Evolutionary conservation across 1,140 invertebrate species (phyloP).

Genomic region (Drosophila leontia): DNA sequence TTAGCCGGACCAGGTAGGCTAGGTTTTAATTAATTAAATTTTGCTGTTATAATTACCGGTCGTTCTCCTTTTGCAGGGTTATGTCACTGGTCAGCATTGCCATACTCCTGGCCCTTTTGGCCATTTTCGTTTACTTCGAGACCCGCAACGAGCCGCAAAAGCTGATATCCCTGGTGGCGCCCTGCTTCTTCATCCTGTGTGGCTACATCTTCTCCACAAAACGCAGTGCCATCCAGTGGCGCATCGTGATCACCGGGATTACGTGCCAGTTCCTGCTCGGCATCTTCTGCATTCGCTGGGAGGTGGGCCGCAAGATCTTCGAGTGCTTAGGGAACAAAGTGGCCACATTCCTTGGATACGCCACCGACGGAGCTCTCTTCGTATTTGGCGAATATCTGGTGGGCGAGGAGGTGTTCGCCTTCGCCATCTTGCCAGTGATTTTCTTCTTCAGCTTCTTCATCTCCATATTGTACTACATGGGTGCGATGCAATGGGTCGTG

Average conservation of each 20-base stretch:
- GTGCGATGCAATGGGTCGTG: conserved; percentile 94
- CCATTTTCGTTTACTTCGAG: conserved; percentile 88
- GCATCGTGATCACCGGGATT: conserved; percentile 92
- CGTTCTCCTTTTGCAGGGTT: conserved; percentile 28
- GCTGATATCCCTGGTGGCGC: conserved; percentile 88
- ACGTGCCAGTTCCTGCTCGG: conserved; percentile 95
- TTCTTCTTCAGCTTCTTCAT: conserved; percentile 96
- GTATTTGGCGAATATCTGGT: conserved; percentile 92
- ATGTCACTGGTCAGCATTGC: conserved; percentile 48
- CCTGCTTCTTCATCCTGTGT: conserved; percentile 86
- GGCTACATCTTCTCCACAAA: conserved; percentile 88
- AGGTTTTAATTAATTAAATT: conserved; percentile 2
- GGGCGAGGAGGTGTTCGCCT: conserved; percentile 89
- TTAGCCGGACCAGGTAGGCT: conserved; percentile 70
- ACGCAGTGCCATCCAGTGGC: conserved; percentile 89
- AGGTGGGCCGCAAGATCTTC: conserved; percentile 91
- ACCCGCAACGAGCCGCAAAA: conserved; percentile 87
- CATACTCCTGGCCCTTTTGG: conserved; percentile 85
- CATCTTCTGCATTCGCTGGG: conserved; percentile 93
- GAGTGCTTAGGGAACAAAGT: conserved; percentile 93
- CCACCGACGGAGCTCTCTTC: conserved; percentile 92
- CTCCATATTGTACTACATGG: conserved; percentile 94
- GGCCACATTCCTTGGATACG: conserved; percentile 92
- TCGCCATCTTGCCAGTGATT: conserved; percentile 93
- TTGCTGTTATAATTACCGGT: neutral